A percentile compares a stretch with the other conserved stretches of the same genome.
phyloP scores from a whole-genome alignment of 2,888 invertebrate genomes.

The Drosophila diplacantha region DNA sequence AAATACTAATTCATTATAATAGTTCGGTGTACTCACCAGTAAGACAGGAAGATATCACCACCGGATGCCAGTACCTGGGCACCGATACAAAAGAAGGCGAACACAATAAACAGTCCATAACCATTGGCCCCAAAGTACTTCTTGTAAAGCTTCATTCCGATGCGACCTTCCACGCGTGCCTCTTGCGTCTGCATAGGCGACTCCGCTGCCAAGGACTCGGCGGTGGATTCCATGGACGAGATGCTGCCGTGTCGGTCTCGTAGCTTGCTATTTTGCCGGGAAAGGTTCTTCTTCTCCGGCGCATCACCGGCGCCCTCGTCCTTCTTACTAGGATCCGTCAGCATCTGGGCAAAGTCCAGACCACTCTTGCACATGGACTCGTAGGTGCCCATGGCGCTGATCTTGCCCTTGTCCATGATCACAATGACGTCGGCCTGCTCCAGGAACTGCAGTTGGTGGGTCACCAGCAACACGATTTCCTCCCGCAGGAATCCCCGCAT shows the following conservation, averaged over 20 bases:
- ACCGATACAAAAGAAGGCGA: constrained; percentile 82
- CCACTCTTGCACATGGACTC: constrained; percentile 85
- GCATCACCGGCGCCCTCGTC: constrained; percentile 68
- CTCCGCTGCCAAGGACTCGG: constrained; percentile 76
- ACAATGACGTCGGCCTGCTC: constrained; percentile 81
- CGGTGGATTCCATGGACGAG: constrained; percentile 79
- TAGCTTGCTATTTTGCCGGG: constrained; percentile 64
- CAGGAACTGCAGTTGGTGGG: constrained; percentile 90
- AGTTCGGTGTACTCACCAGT: constrained; percentile 80
- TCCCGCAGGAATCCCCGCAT: constrained; percentile 79
- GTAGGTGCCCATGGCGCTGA: constrained; percentile 82
- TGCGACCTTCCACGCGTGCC: constrained; percentile 81
- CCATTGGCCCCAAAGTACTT: constrained; percentile 86
- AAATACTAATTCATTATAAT: background rate
- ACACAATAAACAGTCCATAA: constrained; percentile 80
- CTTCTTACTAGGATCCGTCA: constrained; percentile 80
- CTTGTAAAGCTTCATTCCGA: constrained; percentile 81
- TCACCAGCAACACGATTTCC: constrained; percentile 86
- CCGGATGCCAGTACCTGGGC: constrained; percentile 86
- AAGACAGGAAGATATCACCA: constrained; percentile 88
- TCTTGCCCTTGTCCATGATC: constrained; percentile 76
- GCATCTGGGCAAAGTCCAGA: constrained; percentile 86
- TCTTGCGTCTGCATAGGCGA: constrained; percentile 79
- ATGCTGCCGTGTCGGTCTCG: constrained; percentile 76
- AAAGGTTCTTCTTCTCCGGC: constrained; percentile 55